Conservation (phyloP, 2,113 vertebrate species). For the Nyctibius bracteatus region DNA sequence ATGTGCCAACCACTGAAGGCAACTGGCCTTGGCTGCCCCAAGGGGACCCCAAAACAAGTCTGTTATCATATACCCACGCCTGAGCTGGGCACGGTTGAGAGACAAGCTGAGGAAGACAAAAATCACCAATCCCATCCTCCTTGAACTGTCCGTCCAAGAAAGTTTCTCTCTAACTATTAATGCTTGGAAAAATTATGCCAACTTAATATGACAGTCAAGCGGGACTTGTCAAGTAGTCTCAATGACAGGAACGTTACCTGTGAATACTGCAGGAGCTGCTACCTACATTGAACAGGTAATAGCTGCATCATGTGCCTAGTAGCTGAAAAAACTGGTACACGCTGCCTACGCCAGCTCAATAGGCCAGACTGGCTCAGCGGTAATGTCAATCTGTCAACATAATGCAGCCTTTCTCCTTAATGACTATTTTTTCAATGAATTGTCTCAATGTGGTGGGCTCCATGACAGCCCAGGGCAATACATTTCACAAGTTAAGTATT, state of each 20-base stretch:
- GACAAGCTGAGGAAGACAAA: not conserved
- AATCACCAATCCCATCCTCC: not conserved
- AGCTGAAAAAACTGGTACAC: not conserved
- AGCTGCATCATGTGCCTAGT: not conserved
- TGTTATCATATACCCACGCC: not conserved
- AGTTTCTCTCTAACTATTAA: not conserved
- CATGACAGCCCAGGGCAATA: not conserved
- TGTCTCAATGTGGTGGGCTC: not conserved
- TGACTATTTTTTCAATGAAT: not conserved
- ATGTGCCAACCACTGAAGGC: not conserved
- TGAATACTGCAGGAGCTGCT: not conserved
- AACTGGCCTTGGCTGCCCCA: not conserved
- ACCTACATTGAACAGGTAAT: not conserved
- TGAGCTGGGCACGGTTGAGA: not conserved
- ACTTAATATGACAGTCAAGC: not conserved
- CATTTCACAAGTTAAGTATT: not conserved
- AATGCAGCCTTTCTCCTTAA: not conserved
- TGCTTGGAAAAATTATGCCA: not conserved
- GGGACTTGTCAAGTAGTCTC: not conserved
- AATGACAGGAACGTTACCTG: not conserved
- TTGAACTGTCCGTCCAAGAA: not conserved
- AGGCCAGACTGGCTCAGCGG: not conserved
- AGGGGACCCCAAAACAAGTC: not conserved
- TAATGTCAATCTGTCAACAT: not conserved
- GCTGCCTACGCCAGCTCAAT: not conserved